A percentile compares a stretch with the other conserved stretches of the same genome.
phyloP scores from a whole-genome alignment of 2,797 vertebrate genomes.

The Semotilus atromaculatus region DNA sequence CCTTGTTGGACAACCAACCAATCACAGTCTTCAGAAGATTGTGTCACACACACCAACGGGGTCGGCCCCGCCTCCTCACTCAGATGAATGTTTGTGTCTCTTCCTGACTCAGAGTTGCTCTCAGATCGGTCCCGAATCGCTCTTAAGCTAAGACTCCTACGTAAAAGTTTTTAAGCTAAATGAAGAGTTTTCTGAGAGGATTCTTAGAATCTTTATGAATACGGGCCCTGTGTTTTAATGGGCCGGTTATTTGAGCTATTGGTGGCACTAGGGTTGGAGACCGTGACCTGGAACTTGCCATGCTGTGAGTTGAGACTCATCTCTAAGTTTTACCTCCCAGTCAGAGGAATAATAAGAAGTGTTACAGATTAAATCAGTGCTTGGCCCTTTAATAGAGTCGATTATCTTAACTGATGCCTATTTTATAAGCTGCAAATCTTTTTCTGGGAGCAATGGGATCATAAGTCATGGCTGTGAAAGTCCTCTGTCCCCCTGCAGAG shows the following conservation, averaged over 20 bases:
- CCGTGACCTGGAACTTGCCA: not conserved
- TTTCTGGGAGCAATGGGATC: constrained; percentile 51
- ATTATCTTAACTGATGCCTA: not conserved
- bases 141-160: no score
- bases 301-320: not conserved
- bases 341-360: not conserved
- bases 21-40: no score
- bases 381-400: not conserved
- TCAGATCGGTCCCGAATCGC: no score
- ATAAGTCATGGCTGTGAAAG: constrained; percentile 62
- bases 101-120: no score
- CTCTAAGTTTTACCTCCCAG: not conserved
- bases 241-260: not conserved
- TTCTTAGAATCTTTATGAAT: no score
- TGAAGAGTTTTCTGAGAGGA: no score
- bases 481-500: constrained; percentile 63
- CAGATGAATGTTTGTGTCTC: no score
- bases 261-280: not conserved
- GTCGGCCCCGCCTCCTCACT: no score
- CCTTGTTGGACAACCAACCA: no score
- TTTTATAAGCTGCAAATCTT: constrained; percentile 1
- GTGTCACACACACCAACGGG: no score
- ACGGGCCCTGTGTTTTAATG: no score
- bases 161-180: no score
- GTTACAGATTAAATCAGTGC: not conserved